phyloP scores from a whole-genome alignment of 2,888 invertebrate genomes.

The Catocala nupta region DNA sequence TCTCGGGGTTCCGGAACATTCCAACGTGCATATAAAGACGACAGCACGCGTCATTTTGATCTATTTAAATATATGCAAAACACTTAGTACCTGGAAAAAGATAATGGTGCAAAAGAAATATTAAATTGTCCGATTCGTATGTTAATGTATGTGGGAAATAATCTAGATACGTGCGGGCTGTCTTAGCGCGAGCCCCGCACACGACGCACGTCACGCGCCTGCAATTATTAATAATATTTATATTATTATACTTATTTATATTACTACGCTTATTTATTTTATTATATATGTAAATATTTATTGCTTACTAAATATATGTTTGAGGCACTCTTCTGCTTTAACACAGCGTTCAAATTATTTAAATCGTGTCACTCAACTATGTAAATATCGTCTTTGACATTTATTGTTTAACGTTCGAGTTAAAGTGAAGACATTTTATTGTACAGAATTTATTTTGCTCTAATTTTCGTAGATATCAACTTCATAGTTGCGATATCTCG shows the following conservation, averaged over 20 bases:
- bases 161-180: slow-evolving; percentile 64
- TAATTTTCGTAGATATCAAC: slow-evolving; percentile 58
- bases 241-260: slow-evolving; percentile 25
- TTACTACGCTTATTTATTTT: slow-evolving; percentile 27
- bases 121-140: slow-evolving; percentile 77
- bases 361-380: slow-evolving; percentile 25
- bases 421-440: slow-evolving; percentile 27
- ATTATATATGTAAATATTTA: too few relatives aligned
- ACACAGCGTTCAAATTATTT: slow-evolving; percentile 30
- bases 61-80: slow-evolving; percentile 80
- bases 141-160: slow-evolving; percentile 78
- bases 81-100: slow-evolving; percentile 75
- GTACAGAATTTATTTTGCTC: slow-evolving; percentile 42
- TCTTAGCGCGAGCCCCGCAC: slow-evolving; percentile 62
- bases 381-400: slow-evolving; percentile 31
- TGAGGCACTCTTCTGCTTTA: slow-evolving; percentile 11
- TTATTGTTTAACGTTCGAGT: slow-evolving; percentile 16
- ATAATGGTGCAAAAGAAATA: slow-evolving; percentile 75
- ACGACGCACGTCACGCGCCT: slow-evolving; percentile 64
- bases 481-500: slow-evolving; percentile 59
- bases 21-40: slow-evolving; percentile 58
- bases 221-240: slow-evolving; percentile 59
- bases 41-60: slow-evolving; percentile 74
- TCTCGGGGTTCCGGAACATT: slow-evolving; percentile 56
- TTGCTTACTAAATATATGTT: slow-evolving; percentile 21